Conservation (phyloP, 1,140 invertebrate species). For the Heliconius congener region DNA sequence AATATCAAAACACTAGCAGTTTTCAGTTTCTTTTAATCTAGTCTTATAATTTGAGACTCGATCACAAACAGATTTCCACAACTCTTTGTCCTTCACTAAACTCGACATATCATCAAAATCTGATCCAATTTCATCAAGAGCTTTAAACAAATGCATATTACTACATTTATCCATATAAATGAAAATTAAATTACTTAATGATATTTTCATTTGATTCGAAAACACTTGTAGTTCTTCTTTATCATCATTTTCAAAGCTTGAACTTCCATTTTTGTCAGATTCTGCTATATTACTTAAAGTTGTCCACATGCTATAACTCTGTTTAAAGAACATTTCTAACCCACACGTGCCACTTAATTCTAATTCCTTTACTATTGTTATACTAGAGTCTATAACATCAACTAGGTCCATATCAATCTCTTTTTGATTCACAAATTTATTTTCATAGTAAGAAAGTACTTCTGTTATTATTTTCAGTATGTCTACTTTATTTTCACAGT, state of each 20-base stretch:
- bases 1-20: conserved; percentile 43
- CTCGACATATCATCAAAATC: conserved; percentile 60
- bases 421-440: conserved; percentile 62
- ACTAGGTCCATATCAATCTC: conserved; percentile 69
- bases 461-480: conserved; percentile 56
- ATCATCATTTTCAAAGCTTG: conserved; percentile 64
- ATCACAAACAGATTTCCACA: conserved; percentile 47
- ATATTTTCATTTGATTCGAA: conserved; percentile 53
- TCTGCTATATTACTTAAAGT: conserved; percentile 51
- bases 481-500: conserved; percentile 52
- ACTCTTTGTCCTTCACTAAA: conserved; percentile 46
- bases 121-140: conserved; percentile 49
- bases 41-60: conserved; percentile 56
- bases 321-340: conserved; percentile 51
- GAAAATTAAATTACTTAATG: conserved; percentile 55
- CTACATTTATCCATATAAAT: conserved; percentile 59
- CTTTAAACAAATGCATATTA: conserved; percentile 50
- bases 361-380: conserved; percentile 54
- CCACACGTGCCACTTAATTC: conserved; percentile 47
- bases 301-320: conserved; percentile 62
- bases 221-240: conserved; percentile 59
- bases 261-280: conserved; percentile 48
- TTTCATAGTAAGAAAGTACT: conserved; percentile 65
- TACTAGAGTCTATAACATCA: conserved; percentile 69
- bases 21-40: conserved; percentile 59